Conservation (phyloP, 2,888 invertebrate species). For the Ditula angustiorana region DNA sequence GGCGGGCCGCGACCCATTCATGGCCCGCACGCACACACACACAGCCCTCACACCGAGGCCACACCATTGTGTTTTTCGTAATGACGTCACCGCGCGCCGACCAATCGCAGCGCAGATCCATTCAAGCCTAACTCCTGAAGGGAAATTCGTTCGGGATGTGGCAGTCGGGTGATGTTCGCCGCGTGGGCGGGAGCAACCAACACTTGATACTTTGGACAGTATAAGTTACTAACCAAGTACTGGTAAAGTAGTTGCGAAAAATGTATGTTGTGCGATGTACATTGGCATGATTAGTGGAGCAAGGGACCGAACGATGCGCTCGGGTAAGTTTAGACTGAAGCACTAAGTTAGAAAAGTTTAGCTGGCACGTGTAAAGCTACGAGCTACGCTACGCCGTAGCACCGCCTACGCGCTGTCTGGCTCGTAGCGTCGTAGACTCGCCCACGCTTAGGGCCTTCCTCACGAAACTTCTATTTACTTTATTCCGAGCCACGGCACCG, state of each 20-base stretch:
- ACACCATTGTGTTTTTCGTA: slow-evolving; percentile 87
- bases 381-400: slow-evolving; percentile 69
- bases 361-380: slow-evolving; percentile 67
- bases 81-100: slow-evolving; percentile 88
- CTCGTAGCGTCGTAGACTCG: slow-evolving; percentile 79
- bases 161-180: slow-evolving; percentile 77
- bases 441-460: slow-evolving; percentile 69
- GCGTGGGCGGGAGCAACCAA: slow-evolving; percentile 53
- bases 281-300: slow-evolving; percentile 29
- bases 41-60: slow-evolving; percentile 66
- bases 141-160: slow-evolving; percentile 82
- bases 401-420: slow-evolving; percentile 78
- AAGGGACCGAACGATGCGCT: neutral
- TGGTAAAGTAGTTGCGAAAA: neutral
- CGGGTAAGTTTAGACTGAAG: slow-evolving; percentile 23
- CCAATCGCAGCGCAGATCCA: slow-evolving; percentile 88
- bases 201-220: slow-evolving; percentile 29
- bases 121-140: slow-evolving; percentile 88
- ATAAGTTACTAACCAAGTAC: neutral
- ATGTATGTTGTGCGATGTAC: slow-evolving; percentile 12
- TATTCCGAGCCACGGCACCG: neutral
- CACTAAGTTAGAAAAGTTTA: slow-evolving; percentile 11
- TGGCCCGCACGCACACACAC: slow-evolving; percentile 56
- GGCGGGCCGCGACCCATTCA: slow-evolving; percentile 74
- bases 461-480: slow-evolving; percentile 45